A percentile compares a stretch with the other conserved stretches of the same genome.
Evolutionary conservation across 2,797 vertebrate species (phyloP).

Genomic region (Cephalopachus bancanus): DNA sequence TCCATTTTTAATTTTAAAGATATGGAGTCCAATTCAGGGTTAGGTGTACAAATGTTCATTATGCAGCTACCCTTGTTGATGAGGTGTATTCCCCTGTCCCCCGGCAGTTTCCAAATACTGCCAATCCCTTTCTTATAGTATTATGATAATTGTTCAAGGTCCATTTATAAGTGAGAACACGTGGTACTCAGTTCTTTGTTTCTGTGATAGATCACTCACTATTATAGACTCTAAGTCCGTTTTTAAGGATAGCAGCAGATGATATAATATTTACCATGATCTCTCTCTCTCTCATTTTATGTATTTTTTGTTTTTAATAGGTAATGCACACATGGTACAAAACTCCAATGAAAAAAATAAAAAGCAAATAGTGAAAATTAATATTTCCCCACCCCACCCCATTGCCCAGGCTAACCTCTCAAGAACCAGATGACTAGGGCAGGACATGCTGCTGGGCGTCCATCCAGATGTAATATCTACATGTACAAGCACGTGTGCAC

Average conservation of each 20-base stretch:
- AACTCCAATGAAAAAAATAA: neutral
- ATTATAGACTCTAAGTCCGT: neutral
- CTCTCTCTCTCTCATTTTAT: neutral
- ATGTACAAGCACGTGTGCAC: fast-evolving
- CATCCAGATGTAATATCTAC: too few relatives aligned
- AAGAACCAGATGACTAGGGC: neutral
- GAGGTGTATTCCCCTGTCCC: too few relatives aligned
- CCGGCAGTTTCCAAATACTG: too few relatives aligned
- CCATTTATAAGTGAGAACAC: too few relatives aligned
- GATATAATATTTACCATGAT: neutral
- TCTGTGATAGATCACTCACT: too few relatives aligned
- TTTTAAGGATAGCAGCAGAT: neutral
- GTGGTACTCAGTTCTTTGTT: too few relatives aligned
- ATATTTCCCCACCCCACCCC: neutral
- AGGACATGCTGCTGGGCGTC: fast-evolving
- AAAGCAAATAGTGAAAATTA: neutral
- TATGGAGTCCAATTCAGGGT: too few relatives aligned
- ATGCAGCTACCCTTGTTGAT: too few relatives aligned
- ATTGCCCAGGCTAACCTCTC: neutral
- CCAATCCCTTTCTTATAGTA: too few relatives aligned
- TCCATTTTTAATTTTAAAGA: too few relatives aligned
- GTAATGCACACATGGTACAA: neutral
- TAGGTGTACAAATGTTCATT: too few relatives aligned
- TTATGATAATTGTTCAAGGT: too few relatives aligned
- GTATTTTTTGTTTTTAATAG: neutral